These are phyloP conservation scores for Acanthisitta chloris DNA, from an alignment of 2,113 vertebrate species.

Conservation along the genomic window DNA sequence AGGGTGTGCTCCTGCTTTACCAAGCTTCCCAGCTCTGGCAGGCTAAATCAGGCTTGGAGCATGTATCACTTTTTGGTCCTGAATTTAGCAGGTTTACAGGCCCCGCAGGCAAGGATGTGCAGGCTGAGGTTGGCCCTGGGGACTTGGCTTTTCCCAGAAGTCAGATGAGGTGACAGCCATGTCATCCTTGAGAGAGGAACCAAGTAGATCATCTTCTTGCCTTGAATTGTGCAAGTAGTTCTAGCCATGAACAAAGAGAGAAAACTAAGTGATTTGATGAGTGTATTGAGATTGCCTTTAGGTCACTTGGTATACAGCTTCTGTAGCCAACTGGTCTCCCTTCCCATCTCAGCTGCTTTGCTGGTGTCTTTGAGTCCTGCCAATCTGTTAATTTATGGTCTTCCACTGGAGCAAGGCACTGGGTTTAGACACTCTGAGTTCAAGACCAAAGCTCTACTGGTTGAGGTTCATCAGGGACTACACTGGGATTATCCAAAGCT, in stretches of 20 bases:
- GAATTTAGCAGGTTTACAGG: background rate
- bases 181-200: background rate
- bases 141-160: background rate
- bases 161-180: background rate
- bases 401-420: background rate
- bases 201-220: background rate
- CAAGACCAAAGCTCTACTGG: background rate
- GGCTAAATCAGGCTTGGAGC: background rate
- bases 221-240: background rate
- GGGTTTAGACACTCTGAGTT: background rate
- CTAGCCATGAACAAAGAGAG: background rate
- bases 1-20: background rate
- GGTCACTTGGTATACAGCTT: background rate
- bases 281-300: background rate
- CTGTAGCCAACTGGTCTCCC: fast-evolving
- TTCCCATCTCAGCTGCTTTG: background rate
- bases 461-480: background rate
- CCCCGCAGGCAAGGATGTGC: fast-evolving
- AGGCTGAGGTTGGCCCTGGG: fast-evolving
- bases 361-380: background rate
- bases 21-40: background rate
- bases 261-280: background rate
- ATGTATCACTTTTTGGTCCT: fast-evolving
- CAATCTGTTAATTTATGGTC: background rate
- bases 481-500: background rate